Conservation (phyloP, 2,113 vertebrate genomes). For the Corythoichthys intestinalis region DNA sequence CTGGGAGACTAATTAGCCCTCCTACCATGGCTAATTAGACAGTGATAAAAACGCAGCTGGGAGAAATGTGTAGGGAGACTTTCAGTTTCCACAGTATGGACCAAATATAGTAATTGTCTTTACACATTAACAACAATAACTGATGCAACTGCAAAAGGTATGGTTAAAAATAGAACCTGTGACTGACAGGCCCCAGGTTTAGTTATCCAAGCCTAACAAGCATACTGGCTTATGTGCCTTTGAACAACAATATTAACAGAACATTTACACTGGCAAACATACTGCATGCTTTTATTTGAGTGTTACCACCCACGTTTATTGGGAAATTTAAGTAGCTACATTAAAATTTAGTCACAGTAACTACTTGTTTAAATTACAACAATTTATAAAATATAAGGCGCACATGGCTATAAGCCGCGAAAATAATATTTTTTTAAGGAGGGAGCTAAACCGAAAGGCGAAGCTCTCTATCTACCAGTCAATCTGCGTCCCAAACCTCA, state of each 20-base stretch:
- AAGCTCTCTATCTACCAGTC: no score
- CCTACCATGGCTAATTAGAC: constrained; percentile 49
- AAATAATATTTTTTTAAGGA: no score
- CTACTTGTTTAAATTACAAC: not conserved
- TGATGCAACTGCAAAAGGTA: not conserved
- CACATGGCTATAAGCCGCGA: no score
- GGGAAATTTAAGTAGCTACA: not conserved
- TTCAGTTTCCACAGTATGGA: constrained; percentile 20
- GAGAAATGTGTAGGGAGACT: constrained; percentile 35
- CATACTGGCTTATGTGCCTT: not conserved
- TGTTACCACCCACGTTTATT: not conserved
- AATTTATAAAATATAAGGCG: no score
- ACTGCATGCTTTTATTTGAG: not conserved
- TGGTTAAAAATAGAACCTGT: not conserved
- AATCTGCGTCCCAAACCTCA: no score
- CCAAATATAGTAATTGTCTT: not conserved
- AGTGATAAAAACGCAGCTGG: constrained; percentile 53
- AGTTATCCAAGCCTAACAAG: not conserved
- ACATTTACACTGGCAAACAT: not conserved
- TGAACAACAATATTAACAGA: not conserved
- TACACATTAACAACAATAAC: not conserved
- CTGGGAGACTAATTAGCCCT: constrained; percentile 48
- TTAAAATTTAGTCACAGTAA: not conserved
- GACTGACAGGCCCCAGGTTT: not conserved
- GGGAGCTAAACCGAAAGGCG: no score